These are phyloP conservation scores for Amphiprion ocellaris DNA, from an alignment of 2,113 vertebrate genomes.

Conservation along the genomic window DNA sequence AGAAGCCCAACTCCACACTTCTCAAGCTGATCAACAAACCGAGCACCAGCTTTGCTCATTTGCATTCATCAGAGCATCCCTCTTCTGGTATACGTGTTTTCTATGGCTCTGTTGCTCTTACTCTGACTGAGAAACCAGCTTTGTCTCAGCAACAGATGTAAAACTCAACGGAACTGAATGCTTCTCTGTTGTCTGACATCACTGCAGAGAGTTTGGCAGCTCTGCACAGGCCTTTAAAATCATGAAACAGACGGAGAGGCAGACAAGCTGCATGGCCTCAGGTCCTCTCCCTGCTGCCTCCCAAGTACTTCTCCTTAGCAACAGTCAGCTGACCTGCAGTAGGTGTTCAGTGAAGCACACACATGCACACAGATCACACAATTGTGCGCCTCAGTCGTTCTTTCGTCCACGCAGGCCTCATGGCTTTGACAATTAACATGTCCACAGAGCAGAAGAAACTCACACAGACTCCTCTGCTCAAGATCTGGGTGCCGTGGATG, in stretches of 20 bases:
- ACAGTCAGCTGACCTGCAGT: constrained; percentile 79
- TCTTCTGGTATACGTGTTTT: background rate
- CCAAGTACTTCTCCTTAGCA: constrained; percentile 64
- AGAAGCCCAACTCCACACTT: background rate
- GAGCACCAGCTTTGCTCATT: background rate
- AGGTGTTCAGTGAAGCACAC: constrained; percentile 57
- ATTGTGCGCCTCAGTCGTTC: constrained; percentile 1
- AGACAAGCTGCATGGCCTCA: constrained; percentile 20
- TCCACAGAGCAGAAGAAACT: constrained; percentile 83
- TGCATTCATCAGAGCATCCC: constrained; percentile 38
- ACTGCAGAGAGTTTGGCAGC: constrained; percentile 19
- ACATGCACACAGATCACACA: constrained; percentile 35
- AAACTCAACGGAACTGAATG: background rate
- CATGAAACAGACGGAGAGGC: constrained; percentile 45
- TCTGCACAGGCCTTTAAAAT: constrained; percentile 24
- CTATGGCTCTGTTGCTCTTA: background rate
- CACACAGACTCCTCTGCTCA: constrained; percentile 89
- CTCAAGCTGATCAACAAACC: background rate
- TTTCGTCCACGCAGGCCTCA: constrained; percentile 34
- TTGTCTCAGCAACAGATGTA: background rate
- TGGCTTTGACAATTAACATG: constrained; percentile 53
- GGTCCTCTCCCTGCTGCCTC: constrained; percentile 39
- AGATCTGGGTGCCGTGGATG: constrained; percentile 91
- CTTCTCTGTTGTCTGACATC: constrained; percentile 21
- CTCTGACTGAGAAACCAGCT: constrained; percentile 3